These are phyloP conservation scores for Sceloporus tristichus DNA, from an alignment of 2,113 vertebrate genomes.

Conservation along the genomic window DNA sequence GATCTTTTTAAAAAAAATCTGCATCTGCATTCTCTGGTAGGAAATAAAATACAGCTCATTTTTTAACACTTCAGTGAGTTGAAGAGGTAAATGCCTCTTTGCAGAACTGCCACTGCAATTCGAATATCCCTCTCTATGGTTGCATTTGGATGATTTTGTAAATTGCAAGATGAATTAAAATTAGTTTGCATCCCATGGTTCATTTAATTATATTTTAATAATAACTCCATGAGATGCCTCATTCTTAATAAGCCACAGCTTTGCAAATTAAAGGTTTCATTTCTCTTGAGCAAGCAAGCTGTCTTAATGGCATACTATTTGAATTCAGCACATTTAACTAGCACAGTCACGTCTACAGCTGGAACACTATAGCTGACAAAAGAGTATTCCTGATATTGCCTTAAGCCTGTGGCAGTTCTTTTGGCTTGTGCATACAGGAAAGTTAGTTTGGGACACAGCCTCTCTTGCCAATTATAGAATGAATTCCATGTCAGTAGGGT, in stretches of 20 bases:
- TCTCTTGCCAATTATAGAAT: neutral
- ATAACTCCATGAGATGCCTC: conserved; percentile 13
- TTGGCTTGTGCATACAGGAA: neutral
- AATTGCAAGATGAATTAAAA: conserved; percentile 16
- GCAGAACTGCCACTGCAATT: neutral
- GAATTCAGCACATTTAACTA: neutral
- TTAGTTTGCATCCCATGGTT: neutral
- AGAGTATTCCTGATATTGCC: neutral
- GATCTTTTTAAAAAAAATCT: neutral
- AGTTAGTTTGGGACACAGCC: neutral
- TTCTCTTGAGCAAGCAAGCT: conserved; percentile 15
- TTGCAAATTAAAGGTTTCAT: conserved; percentile 26
- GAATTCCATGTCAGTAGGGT: neutral
- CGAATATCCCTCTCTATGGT: neutral
- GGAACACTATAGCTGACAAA: conserved; percentile 14
- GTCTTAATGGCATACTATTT: neutral
- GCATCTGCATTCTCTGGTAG: neutral
- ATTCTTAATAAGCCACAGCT: neutral
- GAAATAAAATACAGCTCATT: neutral
- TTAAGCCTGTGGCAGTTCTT: conserved; percentile 8
- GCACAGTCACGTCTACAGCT: neutral
- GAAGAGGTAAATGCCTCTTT: neutral
- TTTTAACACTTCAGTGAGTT: neutral
- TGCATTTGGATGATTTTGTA: conserved; percentile 7
- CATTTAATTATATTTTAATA: conserved; percentile 31